Conservation (phyloP, 1,140 invertebrate genomes). For the Drosophila malerkotliana region DNA sequence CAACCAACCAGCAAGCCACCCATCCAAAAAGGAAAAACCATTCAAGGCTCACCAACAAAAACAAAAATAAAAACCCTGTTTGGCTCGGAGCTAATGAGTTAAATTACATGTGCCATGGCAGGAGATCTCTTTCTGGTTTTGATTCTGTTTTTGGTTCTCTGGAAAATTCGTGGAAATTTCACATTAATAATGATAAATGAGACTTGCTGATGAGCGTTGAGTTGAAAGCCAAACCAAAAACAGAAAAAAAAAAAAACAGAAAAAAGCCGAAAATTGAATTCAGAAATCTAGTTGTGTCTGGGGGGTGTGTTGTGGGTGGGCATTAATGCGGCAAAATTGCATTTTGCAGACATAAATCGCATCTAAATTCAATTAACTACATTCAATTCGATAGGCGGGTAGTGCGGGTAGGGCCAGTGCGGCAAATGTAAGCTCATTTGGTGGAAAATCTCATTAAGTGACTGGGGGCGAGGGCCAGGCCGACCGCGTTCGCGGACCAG, state of each 20-base stretch:
- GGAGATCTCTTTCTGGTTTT: background rate
- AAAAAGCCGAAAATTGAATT: too few species aligned
- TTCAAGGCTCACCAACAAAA: background rate
- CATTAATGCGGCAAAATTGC: constrained; percentile 31
- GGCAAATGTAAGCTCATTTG: constrained; percentile 43
- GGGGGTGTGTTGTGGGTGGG: background rate
- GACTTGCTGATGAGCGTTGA: constrained; percentile 40
- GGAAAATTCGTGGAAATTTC: constrained; percentile 4
- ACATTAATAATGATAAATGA: constrained; percentile 47
- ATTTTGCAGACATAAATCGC: constrained; percentile 48
- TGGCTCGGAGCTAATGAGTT: constrained; percentile 55
- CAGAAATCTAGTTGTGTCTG: background rate
- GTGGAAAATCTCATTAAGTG: constrained; percentile 51
- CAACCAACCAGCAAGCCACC: background rate
- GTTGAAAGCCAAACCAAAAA: constrained; percentile 14
- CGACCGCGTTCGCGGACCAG: constrained; percentile 25
- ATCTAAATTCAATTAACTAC: constrained; percentile 55
- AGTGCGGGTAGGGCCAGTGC: background rate
- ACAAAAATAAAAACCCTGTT: constrained; percentile 23
- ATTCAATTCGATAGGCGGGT: constrained; percentile 24
- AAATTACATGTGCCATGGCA: constrained; percentile 53
- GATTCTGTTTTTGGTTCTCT: background rate
- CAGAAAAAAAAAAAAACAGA: background rate
- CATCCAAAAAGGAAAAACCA: background rate
- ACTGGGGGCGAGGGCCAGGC: constrained; percentile 25